Evolutionary conservation across 2,113 vertebrate species (phyloP).

Genomic region (Lipophrys pholis): DNA sequence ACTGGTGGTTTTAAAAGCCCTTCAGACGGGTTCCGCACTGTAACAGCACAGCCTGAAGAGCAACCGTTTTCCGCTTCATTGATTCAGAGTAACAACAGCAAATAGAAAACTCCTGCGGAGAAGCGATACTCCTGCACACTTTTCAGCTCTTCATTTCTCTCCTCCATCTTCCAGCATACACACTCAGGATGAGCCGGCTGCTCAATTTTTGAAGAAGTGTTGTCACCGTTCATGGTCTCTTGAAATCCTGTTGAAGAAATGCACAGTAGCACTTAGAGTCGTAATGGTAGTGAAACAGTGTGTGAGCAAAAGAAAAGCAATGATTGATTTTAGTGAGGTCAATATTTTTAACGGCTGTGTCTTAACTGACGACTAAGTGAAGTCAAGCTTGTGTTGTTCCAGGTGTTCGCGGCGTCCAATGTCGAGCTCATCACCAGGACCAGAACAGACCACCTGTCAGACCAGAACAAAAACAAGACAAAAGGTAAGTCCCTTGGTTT

Average conservation of each 20-base stretch:
- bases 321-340: no score
- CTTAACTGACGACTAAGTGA: no score
- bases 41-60: slow-evolving; percentile 29
- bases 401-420: slow-evolving; percentile 97
- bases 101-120: slow-evolving; percentile 20
- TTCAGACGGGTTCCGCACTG: slow-evolving; percentile 38
- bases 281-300: no score
- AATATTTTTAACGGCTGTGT: no score
- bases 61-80: slow-evolving; percentile 54
- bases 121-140: neutral
- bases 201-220: slow-evolving; percentile 37
- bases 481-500: slow-evolving; percentile 86
- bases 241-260: neutral
- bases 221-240: slow-evolving; percentile 20
- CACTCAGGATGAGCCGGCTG: slow-evolving; percentile 5
- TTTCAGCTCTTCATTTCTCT: slow-evolving; percentile 18
- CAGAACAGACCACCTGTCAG: slow-evolving; percentile 94
- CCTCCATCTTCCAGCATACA: neutral
- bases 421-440: slow-evolving; percentile 97
- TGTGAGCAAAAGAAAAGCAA: no score
- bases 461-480: slow-evolving; percentile 95
- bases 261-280: no score
- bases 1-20: slow-evolving; percentile 48
- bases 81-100: slow-evolving; percentile 37
- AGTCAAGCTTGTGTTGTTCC: slow-evolving; percentile 19